Base-by-base conservation (phyloP, 2,888 invertebrate genomes). In the Drosophila emarginata region DNA sequence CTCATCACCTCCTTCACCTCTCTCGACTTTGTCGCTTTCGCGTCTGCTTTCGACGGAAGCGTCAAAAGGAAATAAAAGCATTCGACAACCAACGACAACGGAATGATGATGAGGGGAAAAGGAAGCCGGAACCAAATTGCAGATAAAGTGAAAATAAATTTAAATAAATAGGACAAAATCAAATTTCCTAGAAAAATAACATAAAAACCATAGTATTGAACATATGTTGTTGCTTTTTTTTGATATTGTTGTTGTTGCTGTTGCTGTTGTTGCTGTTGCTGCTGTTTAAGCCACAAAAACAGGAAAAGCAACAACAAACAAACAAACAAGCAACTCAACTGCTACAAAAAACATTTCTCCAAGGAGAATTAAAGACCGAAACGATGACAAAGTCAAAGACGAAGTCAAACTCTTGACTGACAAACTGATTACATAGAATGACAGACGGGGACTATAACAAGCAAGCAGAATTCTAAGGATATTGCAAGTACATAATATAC, bases 111-210 rank as follows among this genome's bases (percentile, higher is more conserved):
- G 37, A 18, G 23, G 4, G 59, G 52, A 45, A 45, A 45, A 11
- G 45, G 21, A 45, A 45, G 18, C 45, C 45, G 45, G 45, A 45
- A 65, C 74, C 60, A 72, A 72, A 84, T 80, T 68, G 87, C 61
- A 71, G 65, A 80, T 74, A 88, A 87, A 78, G 76, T 87, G 79
- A 76, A 84, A 76, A 82, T 88, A 78, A 80, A 87, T 87, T 74
- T 77, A 72, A 88, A 87, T 74, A 81, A 72, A 84, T 74, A 57
- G 77, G 68, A 56, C 28, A 68, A 76, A 88, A 88, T 87, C 79
- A 78, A 80, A 87, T 84, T 82, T 76, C 66, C 74, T 60, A 70
- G 37, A 23, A 39, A 53, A 50, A 45, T 21, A 45, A 45, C 45
- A 45, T 45, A 45, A 45, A 45, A 45, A 45, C 40, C 15, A 45